phyloP scores from a whole-genome alignment of 2,113 vertebrate genomes.

The Coryphaenoides rupestris region DNA sequence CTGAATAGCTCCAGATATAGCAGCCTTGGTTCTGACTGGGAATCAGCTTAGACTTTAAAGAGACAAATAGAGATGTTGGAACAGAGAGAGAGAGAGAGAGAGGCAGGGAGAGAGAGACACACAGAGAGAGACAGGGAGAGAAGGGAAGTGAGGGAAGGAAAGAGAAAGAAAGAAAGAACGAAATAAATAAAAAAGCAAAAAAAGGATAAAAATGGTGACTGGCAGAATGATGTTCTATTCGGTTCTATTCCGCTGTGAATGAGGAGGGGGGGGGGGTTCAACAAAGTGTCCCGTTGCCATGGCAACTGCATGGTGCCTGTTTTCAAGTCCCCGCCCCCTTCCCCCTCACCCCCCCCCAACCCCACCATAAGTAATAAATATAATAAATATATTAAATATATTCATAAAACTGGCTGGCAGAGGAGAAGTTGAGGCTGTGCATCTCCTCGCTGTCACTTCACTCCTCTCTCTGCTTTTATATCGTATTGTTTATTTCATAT shows the following conservation, averaged over 20 bases:
- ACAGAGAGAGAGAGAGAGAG: conserved; percentile 44
- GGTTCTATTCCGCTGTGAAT: conserved; percentile 65
- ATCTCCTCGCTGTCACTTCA: background rate
- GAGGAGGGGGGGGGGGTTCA: conserved; percentile 44
- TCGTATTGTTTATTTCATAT: too few relatives aligned
- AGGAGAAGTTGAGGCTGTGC: conserved; percentile 27
- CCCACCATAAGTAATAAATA: conserved; percentile 28
- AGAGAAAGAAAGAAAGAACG: conserved; percentile 11
- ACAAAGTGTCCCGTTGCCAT: conserved; percentile 72
- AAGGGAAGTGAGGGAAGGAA: background rate
- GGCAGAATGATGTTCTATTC: conserved; percentile 56
- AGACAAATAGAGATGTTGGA: conserved; percentile 61
- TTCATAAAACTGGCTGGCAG: conserved; percentile 47
- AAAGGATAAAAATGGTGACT: conserved; percentile 7
- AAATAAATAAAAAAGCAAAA: conserved; percentile 7
- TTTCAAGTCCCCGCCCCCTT: conserved; percentile 41
- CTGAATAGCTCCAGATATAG: conserved; percentile 70
- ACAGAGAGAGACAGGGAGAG: background rate
- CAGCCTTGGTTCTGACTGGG: conserved; percentile 68
- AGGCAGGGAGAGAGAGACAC: conserved; percentile 11
- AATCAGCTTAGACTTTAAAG: conserved; percentile 79
- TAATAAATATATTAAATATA: too few relatives aligned
- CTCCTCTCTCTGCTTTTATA: too few relatives aligned
- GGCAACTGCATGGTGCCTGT: conserved; percentile 65
- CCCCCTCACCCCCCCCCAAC: too few relatives aligned